Percentiles rank a stretch among this genome's conserved stretches.
Evolutionary conservation across 2,113 vertebrate genomes (phyloP).

Genomic region (Craseonycteris thonglongyai): DNA sequence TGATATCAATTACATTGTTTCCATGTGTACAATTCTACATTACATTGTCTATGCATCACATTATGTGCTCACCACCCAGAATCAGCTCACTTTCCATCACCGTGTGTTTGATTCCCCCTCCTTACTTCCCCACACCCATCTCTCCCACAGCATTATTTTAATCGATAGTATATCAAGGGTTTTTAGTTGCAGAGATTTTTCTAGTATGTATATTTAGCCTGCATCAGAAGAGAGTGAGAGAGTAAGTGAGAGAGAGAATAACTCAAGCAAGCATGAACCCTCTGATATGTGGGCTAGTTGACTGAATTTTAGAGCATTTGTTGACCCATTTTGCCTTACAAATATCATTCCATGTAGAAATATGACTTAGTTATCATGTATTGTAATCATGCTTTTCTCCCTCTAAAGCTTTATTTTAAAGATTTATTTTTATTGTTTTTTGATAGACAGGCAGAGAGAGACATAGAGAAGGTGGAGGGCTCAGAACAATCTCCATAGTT

Average conservation of each 20-base stretch:
- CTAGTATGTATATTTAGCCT: background rate
- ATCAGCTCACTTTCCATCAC: no score
- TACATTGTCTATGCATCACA: no score
- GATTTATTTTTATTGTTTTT: no score
- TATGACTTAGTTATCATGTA: background rate
- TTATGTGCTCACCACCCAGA: no score
- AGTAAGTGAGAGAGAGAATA: background rate
- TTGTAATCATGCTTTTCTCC: background rate
- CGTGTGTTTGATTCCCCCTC: no score
- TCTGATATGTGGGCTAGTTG: background rate
- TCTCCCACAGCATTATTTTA: background rate
- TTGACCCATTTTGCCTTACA: constrained; percentile 1
- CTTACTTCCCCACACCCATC: no score
- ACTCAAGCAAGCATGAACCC: background rate
- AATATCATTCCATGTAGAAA: background rate
- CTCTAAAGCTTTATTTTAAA: background rate
- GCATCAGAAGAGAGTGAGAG: background rate
- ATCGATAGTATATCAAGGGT: background rate
- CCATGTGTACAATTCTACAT: no score
- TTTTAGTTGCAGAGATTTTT: background rate
- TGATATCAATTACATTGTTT: no score
- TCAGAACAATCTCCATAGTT: no score
- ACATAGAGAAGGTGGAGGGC: no score
- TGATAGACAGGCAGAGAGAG: no score
- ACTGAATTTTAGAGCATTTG: background rate